Conservation (phyloP, 2,888 invertebrate species). For the Hyposoter dolosus region DNA sequence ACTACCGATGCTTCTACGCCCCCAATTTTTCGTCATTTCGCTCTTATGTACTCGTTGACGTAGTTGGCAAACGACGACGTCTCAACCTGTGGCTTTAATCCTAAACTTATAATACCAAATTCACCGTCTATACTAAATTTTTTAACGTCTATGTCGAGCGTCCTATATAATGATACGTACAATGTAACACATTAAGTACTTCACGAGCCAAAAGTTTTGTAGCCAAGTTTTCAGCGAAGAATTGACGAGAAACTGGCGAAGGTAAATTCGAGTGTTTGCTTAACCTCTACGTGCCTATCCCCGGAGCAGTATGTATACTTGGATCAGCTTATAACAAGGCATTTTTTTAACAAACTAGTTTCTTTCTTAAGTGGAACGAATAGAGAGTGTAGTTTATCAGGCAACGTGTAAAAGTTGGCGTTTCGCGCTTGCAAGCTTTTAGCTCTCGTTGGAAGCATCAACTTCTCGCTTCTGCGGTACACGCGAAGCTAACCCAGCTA, state of each 20-base stretch:
- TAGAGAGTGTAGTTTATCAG: conserved; percentile 61
- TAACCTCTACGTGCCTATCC: neutral
- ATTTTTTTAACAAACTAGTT: conserved; percentile 47
- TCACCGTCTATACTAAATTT: conserved; percentile 27
- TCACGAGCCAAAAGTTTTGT: conserved; percentile 38
- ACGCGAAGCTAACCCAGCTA: conserved; percentile 43
- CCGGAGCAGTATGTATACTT: conserved; percentile 4
- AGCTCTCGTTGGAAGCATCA: conserved; percentile 46
- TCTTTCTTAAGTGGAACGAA: conserved; percentile 53
- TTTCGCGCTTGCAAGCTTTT: conserved; percentile 28
- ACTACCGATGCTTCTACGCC: conserved; percentile 30
- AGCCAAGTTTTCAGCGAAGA: conserved; percentile 43
- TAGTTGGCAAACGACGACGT: conserved; percentile 49
- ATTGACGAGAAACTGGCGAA: conserved; percentile 14
- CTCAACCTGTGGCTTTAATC: conserved; percentile 59
- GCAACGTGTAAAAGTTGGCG: conserved; percentile 23
- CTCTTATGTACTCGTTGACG: conserved; percentile 2
- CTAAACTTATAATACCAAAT: conserved; percentile 2
- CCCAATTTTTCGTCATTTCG: conserved; percentile 28
- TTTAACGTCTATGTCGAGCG: conserved; percentile 8
- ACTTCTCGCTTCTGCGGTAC: conserved; percentile 54
- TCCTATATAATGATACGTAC: conserved; percentile 18
- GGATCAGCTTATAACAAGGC: conserved; percentile 31
- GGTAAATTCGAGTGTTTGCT: conserved; percentile 48
- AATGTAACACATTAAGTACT: conserved; percentile 21